phyloP scores from a whole-genome alignment of 2,888 invertebrate species.

The Heliothis peltigera region DNA sequence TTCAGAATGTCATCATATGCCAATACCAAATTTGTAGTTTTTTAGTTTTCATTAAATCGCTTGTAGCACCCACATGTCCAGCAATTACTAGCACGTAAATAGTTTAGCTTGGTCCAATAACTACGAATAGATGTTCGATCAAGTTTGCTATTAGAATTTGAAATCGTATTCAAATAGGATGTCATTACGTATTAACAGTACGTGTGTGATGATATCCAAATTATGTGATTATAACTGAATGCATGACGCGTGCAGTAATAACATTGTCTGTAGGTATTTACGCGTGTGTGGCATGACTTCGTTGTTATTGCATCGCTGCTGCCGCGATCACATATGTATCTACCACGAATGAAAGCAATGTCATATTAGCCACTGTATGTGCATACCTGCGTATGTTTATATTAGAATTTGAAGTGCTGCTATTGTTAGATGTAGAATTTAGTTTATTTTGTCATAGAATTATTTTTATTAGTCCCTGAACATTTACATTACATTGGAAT shows the following conservation, averaged over 20 bases:
- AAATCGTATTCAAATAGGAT: slow-evolving; percentile 72
- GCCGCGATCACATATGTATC: slow-evolving; percentile 61
- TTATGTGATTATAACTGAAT: slow-evolving; percentile 75
- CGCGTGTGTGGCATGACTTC: slow-evolving; percentile 63
- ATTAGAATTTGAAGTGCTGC: background rate
- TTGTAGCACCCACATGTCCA: slow-evolving; percentile 18
- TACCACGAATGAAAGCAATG: slow-evolving; percentile 60
- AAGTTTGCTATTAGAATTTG: slow-evolving; percentile 65
- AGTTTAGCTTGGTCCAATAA: slow-evolving; percentile 40
- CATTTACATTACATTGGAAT: background rate
- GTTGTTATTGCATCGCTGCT: slow-evolving; percentile 67
- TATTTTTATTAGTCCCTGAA: background rate
- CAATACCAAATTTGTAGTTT: no score
- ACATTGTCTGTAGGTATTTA: slow-evolving; percentile 65
- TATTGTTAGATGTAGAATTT: background rate
- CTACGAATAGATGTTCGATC: slow-evolving; percentile 53
- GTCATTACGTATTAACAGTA: slow-evolving; percentile 61
- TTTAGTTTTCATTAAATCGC: slow-evolving; percentile 7
- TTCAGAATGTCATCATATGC: no score
- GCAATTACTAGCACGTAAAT: slow-evolving; percentile 35
- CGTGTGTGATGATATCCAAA: slow-evolving; percentile 72
- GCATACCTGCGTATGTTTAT: slow-evolving; percentile 6
- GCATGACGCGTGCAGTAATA: slow-evolving; percentile 70
- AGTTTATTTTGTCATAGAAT: background rate
- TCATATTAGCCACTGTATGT: slow-evolving; percentile 36